Conservation (phyloP, 2,888 invertebrate genomes). For the Yponomeuta sedellus region DNA sequence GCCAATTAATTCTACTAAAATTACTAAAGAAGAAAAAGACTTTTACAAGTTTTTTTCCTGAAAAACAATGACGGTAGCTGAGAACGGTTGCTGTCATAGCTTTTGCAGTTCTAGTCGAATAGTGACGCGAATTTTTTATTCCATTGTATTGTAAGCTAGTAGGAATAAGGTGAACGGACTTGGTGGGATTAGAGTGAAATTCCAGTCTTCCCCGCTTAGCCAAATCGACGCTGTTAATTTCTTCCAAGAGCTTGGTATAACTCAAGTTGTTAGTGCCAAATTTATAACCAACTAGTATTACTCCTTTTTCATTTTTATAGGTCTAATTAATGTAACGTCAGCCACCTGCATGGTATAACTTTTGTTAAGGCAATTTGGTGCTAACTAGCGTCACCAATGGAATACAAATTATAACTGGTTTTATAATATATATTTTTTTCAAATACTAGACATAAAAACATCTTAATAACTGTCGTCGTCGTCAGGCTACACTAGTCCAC, state of each 20-base stretch:
- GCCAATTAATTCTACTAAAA: constrained; percentile 17
- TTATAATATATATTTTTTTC: no score
- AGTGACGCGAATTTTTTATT: constrained; percentile 42
- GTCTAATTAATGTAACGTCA: no score
- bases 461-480: no score
- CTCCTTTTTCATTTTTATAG: no score
- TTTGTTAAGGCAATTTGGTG: no score
- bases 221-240: neutral
- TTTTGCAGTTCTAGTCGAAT: constrained; percentile 50
- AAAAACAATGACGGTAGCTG: constrained; percentile 20
- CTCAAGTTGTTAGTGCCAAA: neutral
- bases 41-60: neutral
- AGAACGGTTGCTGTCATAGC: constrained; percentile 40
- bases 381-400: no score
- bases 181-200: neutral
- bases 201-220: neutral
- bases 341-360: no score
- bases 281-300: neutral
- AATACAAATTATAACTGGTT: no score
- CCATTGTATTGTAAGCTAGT: constrained; percentile 26
- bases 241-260: neutral
- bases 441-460: no score
- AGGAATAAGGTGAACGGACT: neutral
- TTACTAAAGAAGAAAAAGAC: neutral
- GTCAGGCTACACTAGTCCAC: no score